Conservation (phyloP, 2,797 vertebrate genomes). For the Pristis pectinata region DNA sequence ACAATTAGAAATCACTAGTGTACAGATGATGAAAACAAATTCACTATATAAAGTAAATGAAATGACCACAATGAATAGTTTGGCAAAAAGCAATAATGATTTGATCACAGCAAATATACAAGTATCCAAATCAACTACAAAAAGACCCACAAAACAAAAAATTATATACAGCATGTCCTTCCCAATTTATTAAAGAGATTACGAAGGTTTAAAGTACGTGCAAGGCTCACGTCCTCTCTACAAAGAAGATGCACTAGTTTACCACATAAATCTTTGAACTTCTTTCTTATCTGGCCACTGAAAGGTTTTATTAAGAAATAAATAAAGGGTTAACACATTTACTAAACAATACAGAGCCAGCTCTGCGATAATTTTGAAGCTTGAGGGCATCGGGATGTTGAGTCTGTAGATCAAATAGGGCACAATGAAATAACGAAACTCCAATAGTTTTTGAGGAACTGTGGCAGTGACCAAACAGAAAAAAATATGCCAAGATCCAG, state of each 20-base stretch:
- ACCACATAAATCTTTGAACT: constrained; percentile 96
- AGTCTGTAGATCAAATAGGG: constrained; percentile 88
- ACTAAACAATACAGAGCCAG: constrained; percentile 67
- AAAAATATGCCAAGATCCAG: constrained; percentile 77
- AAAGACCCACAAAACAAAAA: no score
- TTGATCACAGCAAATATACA: background rate
- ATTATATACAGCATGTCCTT: background rate
- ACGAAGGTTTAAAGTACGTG: background rate
- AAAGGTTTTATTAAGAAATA: constrained; percentile 82
- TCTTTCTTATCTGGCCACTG: constrained; percentile 74
- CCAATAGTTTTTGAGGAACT: constrained; percentile 85
- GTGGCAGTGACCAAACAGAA: constrained; percentile 67
- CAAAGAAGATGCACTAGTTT: constrained; percentile 34
- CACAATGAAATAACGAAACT: constrained; percentile 92
- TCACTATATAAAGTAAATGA: background rate
- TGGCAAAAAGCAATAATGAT: background rate
- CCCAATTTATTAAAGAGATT: background rate
- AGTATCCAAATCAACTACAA: background rate
- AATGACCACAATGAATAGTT: background rate
- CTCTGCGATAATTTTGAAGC: constrained; percentile 69
- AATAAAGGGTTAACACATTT: constrained; percentile 72
- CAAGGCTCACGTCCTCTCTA: no score
- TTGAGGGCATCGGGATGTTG: constrained; percentile 74
- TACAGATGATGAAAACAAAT: background rate
- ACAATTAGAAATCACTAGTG: background rate